Evolutionary conservation across 2,113 vertebrate species (phyloP), one percentile per base, ranked within the genome.

Genomic region (Petaurus breviceps): DNA sequence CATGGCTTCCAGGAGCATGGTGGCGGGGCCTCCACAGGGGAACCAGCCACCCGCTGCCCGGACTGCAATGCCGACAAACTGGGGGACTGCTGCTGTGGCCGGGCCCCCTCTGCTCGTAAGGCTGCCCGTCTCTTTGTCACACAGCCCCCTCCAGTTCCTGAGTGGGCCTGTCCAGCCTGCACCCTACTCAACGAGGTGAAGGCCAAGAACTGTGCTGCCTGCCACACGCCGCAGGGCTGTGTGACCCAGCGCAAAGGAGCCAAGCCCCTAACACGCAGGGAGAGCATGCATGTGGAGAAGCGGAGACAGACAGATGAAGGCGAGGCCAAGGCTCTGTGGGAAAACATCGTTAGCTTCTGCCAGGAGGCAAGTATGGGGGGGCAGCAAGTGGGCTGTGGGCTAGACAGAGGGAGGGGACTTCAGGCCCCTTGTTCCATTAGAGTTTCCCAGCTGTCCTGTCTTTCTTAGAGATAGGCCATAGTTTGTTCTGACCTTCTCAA

Each of bases 321-420:
- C 0, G 99, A 99, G 96, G 99, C 99, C 98, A 99, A 99, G 96
- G 99, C 99, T 31, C 99, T 99, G 19, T 99, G 99, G 99, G 99
- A 99, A 95, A 99, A 99, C 97, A 99, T 99, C 0, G 99, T 99
- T 97, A 99, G 98, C 98, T 99, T 99, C 98, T 99, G 99, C 98
- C 98, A 98, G 97, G 99, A 99, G 99, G 99, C 99, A 98, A 98
- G 99, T 92, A 54, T 47, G 61, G 26, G 2, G 47, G 37, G 61
- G 12, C 37, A 23, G 68, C 68, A 37, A 16, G 55, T 6, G 55
- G 55, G 55, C 55, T 61, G 9, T 28, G 28, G 37, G 31, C 57
- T 31, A 61, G 57, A 28, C 26, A 28, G 23, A 52, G 57, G 57
- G 57, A 61, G 57, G 54, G 54, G 5, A 26, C 54, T 55, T 7